These are phyloP conservation scores for Cydia fagiglandana DNA, from an alignment of 1,140 invertebrate species.

Conservation along the genomic window DNA sequence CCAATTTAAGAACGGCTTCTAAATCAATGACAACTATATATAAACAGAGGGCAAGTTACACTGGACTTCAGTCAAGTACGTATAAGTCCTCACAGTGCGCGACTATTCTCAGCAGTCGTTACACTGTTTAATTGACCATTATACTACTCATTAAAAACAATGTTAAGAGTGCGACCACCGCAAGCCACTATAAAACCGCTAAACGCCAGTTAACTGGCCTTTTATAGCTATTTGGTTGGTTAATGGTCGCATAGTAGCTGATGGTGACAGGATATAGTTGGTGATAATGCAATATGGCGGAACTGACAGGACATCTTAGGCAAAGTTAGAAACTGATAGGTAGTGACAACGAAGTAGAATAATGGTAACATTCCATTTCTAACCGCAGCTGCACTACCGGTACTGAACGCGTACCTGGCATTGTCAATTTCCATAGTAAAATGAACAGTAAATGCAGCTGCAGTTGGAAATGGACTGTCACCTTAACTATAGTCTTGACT, in stretches of 20 bases:
- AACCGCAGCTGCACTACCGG: too few species aligned
- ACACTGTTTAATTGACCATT: slow-evolving; percentile 57
- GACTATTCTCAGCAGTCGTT: neutral
- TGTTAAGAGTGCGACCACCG: slow-evolving; percentile 60
- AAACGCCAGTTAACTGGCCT: slow-evolving; percentile 50
- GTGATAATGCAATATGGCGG: slow-evolving; percentile 3
- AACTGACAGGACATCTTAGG: neutral
- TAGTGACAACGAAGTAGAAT: neutral
- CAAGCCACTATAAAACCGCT: slow-evolving; percentile 55
- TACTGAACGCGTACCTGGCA: too few species aligned
- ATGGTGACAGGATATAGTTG: slow-evolving; percentile 11
- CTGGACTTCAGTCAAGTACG: neutral
- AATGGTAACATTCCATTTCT: too few species aligned
- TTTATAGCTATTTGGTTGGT: slow-evolving; percentile 43
- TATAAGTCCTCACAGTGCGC: neutral
- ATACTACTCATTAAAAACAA: slow-evolving; percentile 72
- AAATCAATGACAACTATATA: neutral
- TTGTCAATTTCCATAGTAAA: too few species aligned
- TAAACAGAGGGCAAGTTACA: neutral
- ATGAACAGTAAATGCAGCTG: too few species aligned
- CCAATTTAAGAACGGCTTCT: neutral
- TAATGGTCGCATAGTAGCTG: slow-evolving; percentile 5
- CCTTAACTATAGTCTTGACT: too few species aligned
- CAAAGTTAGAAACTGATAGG: neutral
- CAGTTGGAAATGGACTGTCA: too few species aligned